Evolutionary conservation across 1,140 invertebrate species (phyloP), one percentile per base, ranked within the genome.

Genomic region (Drosophila pallidifrons): DNA sequence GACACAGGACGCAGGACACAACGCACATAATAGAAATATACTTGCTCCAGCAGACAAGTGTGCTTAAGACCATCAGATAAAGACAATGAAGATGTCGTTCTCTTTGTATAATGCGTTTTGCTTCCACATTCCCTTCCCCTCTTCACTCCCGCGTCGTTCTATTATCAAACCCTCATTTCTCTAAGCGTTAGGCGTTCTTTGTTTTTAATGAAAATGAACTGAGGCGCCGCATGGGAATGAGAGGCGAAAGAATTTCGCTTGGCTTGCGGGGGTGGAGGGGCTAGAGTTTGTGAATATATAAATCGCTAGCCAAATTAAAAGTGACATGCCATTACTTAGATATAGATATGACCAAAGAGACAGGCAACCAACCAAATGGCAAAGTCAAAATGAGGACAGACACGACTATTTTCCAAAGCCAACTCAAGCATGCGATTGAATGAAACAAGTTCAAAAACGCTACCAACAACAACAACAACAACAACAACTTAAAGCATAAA

Each of bases 251-350:
- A 15, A 32, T 10, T 13, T 3, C 20, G 54, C 4, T 25, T 38
- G 46, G 28, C 49, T 52, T 54, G 7, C 60, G 59, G 13, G 32
- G 20, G 52, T 3, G 20, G 20, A 3, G 20, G 20, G 3, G 20
- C 20, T 25, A 25, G 20, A 25, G 20, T 32, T 59, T 69, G 61
- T 55, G 59, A 57, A 52, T 79, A 58, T 71, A 57, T 76, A 83
- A 90, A 89, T 89, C 72, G 85, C 52, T 68, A 67, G 55, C 76
- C 67, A 90, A 89, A 89, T 89, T 90, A 85, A 89, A 89, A 79
- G 78, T 90, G 85, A 90, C 85, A 85, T 89, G 78, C 81, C 75
- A 85, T 85, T 85, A 89, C 71, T 79, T 76, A 71, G 77, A 71
- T 77, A 78, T 75, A 81, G 80, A 87, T 88, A 82, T 77, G 77